Conservation (phyloP, 2,797 vertebrate genomes). For the Ambastaia sidthimunki region DNA sequence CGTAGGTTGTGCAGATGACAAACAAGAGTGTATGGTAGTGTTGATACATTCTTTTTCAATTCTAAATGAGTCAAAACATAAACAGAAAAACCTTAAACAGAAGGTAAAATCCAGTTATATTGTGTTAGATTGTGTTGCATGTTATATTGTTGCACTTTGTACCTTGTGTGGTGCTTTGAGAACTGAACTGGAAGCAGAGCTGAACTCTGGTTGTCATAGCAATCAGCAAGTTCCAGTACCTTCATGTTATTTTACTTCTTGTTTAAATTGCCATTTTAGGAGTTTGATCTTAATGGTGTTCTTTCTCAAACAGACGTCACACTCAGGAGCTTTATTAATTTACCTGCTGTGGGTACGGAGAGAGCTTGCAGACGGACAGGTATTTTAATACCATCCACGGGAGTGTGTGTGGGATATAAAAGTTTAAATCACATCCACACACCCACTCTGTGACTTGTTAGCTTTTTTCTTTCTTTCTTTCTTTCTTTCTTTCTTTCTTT, state of each 20-base stretch:
- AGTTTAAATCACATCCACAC: constrained; percentile 21
- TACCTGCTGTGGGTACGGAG: constrained; percentile 25
- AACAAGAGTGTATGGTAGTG: too few species aligned
- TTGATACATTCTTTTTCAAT: too few species aligned
- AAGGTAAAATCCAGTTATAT: too few species aligned
- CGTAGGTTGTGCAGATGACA: too few species aligned
- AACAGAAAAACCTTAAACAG: too few species aligned
- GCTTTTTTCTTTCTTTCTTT: not conserved
- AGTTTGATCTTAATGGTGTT: constrained; percentile 56
- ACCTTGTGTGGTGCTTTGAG: not conserved
- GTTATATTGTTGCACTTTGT: not conserved
- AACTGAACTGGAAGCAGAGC: constrained; percentile 32
- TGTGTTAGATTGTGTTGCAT: too few species aligned
- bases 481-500: not conserved
- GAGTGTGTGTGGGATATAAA: not conserved
- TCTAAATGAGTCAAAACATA: too few species aligned
- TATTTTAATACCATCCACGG: constrained; percentile 36
- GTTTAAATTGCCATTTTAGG: constrained; percentile 56
- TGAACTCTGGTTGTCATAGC: constrained; percentile 60
- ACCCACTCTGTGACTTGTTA: not conserved
- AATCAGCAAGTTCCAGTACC: constrained; percentile 49
- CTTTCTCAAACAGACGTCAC: constrained; percentile 47
- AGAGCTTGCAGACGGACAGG: constrained; percentile 27
- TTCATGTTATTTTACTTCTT: constrained; percentile 47
- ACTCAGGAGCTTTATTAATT: constrained; percentile 54